Percentiles rank a stretch among this genome's conserved stretches.
These are phyloP conservation scores for Miltochrista miniata DNA, from an alignment of 2,888 invertebrate genomes.

Conservation along the genomic window DNA sequence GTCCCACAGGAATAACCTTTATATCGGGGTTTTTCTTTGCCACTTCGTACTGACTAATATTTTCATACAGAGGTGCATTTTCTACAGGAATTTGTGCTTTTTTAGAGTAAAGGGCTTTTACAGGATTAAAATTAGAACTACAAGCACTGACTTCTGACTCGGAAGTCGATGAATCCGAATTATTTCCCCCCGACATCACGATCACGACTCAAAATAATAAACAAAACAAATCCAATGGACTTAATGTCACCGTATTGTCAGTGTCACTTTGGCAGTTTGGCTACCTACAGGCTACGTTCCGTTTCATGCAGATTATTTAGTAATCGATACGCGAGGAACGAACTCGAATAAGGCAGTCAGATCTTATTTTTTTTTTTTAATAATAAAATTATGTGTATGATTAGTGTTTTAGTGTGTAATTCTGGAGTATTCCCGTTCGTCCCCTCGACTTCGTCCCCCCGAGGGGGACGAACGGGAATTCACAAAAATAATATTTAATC, in stretches of 20 bases:
- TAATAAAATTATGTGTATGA: too few species aligned
- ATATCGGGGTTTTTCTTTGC: slow-evolving; percentile 44
- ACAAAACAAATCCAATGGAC: neutral
- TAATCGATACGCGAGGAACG: too few species aligned
- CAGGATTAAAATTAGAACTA: slow-evolving; percentile 85
- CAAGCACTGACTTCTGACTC: slow-evolving; percentile 71
- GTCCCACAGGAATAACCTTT: slow-evolving; percentile 51
- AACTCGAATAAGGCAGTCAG: too few species aligned
- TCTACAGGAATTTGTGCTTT: slow-evolving; percentile 80
- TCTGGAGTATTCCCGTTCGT: too few species aligned
- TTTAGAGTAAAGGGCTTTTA: slow-evolving; percentile 86
- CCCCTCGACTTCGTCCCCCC: too few species aligned
- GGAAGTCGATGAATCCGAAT: slow-evolving; percentile 66
- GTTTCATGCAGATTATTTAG: slow-evolving; percentile 1
- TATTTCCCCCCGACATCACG: slow-evolving; percentile 55
- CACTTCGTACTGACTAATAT: slow-evolving; percentile 84
- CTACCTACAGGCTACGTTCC: slow-evolving; percentile 5
- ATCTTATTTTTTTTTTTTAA: too few species aligned
- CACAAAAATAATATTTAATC: too few species aligned
- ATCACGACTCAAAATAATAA: neutral
- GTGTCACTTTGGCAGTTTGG: too few species aligned
- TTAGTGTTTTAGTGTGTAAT: too few species aligned
- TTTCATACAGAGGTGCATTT: slow-evolving; percentile 86
- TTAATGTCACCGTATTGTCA: neutral
- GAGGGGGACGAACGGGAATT: too few species aligned